Conservation (phyloP, 2,113 vertebrate species). For the Malurus melanocephalus region DNA sequence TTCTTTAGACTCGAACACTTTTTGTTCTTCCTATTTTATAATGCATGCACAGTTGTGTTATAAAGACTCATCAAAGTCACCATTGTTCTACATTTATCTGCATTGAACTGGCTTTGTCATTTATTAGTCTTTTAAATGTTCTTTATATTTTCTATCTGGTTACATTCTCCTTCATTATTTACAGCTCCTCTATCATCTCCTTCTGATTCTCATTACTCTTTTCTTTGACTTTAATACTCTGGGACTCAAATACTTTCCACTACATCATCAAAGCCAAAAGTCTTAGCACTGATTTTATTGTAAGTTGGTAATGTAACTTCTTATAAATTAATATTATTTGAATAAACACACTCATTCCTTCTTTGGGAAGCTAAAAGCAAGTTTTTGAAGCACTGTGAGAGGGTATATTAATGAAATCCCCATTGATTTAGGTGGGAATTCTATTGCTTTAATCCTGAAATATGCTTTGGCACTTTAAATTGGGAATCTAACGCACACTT, state of each 20-base stretch:
- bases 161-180: conserved; percentile 45
- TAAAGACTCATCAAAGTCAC: conserved; percentile 65
- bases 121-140: conserved; percentile 62
- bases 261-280: conserved; percentile 34
- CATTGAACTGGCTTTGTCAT: conserved; percentile 54
- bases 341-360: background rate
- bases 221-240: conserved; percentile 27
- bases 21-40: conserved; percentile 55
- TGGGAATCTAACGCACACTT: background rate
- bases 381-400: background rate
- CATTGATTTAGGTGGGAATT: background rate
- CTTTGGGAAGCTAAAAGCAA: background rate
- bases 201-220: background rate
- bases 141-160: conserved; percentile 36
- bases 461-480: background rate
- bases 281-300: background rate
- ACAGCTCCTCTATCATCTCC: conserved; percentile 25
- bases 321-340: conserved; percentile 3
- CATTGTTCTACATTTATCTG: conserved; percentile 52
- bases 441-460: background rate
- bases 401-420: background rate
- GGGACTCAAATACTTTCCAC: background rate
- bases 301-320: background rate
- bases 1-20: conserved; percentile 33
- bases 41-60: conserved; percentile 37